A percentile compares a stretch with the other conserved stretches of the same genome.
These are phyloP conservation scores for Eupeodes corollae DNA, from an alignment of 1,140 invertebrate genomes.

Conservation along the genomic window DNA sequence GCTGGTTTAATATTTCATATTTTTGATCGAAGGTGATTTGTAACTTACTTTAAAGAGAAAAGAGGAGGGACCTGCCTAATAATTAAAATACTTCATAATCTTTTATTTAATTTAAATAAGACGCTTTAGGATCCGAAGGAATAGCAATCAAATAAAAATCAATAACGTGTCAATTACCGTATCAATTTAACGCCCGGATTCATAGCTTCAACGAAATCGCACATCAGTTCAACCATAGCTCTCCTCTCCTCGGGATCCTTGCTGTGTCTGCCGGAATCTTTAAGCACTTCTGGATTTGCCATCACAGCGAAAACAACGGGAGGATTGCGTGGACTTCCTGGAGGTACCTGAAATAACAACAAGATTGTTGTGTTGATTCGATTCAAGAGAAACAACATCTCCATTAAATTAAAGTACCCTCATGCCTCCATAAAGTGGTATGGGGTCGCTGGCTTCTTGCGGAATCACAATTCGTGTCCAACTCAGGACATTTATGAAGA, in stretches of 20 bases:
- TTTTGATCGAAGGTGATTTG: too few species aligned
- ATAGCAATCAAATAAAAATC: too few species aligned
- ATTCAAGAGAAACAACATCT: neutral
- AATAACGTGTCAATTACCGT: slow-evolving; percentile 15
- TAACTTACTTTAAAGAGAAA: too few species aligned
- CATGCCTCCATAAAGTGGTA: slow-evolving; percentile 59
- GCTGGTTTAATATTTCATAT: too few species aligned
- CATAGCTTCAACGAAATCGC: slow-evolving; percentile 60
- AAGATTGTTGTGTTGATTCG: neutral
- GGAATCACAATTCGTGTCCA: slow-evolving; percentile 59
- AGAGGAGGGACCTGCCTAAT: too few species aligned
- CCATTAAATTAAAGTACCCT: slow-evolving; percentile 38
- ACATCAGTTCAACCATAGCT: slow-evolving; percentile 50
- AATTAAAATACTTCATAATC: too few species aligned
- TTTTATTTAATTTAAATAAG: too few species aligned
- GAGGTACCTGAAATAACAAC: slow-evolving; percentile 32
- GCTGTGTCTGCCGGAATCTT: slow-evolving; percentile 53
- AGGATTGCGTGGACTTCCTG: slow-evolving; percentile 47
- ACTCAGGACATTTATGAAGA: slow-evolving; percentile 57
- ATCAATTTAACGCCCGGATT: slow-evolving; percentile 49
- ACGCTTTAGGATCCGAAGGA: too few species aligned
- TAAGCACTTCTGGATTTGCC: slow-evolving; percentile 56
- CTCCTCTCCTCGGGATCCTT: slow-evolving; percentile 48
- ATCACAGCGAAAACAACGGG: slow-evolving; percentile 56
- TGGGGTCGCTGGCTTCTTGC: slow-evolving; percentile 47